Conservation (phyloP, 2,797 vertebrate species). For the Onychomys arenicola region DNA sequence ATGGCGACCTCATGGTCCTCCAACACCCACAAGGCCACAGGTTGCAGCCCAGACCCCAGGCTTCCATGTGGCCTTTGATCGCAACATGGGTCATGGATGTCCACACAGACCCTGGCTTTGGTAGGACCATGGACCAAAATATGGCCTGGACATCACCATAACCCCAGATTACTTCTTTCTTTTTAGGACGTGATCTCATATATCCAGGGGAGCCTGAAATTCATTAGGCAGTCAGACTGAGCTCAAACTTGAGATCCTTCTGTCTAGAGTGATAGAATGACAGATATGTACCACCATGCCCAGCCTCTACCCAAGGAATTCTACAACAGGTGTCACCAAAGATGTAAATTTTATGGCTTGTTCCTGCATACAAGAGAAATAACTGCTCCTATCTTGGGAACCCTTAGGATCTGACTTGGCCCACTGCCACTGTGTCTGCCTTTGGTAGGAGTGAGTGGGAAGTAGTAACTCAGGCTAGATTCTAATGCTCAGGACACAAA, state of each 20-base stretch:
- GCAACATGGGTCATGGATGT: too few relatives aligned
- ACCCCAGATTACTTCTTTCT: not conserved
- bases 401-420: not conserved
- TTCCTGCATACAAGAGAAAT: slow-evolving; percentile 38
- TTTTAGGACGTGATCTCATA: not conserved
- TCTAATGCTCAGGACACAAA: slow-evolving; percentile 14
- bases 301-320: not conserved
- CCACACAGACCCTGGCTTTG: too few relatives aligned
- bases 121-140: too few relatives aligned
- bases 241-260: not conserved
- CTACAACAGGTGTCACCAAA: slow-evolving; percentile 6
- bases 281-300: not conserved
- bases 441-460: not conserved
- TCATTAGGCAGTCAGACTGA: not conserved
- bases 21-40: too few relatives aligned
- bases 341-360: slow-evolving; percentile 17
- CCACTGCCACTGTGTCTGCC: not conserved
- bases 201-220: not conserved
- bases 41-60: too few relatives aligned
- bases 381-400: not conserved
- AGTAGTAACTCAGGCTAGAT: not conserved
- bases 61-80: too few relatives aligned
- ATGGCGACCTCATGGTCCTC: too few relatives aligned
- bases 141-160: not conserved
- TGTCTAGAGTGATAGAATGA: not conserved